Conservation (phyloP, 1,140 invertebrate species). For the Tetranychus urticae region DNA sequence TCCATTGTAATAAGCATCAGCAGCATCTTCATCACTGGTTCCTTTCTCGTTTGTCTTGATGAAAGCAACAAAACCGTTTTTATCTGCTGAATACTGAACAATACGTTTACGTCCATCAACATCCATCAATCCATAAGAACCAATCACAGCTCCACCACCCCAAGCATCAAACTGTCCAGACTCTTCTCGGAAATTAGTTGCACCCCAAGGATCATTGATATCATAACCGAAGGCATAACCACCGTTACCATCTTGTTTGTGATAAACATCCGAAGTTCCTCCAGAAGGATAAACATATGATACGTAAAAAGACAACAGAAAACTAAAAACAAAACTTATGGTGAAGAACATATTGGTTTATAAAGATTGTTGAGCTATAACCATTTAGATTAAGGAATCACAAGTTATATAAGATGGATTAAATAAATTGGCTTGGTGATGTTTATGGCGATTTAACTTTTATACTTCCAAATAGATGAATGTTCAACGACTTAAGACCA, state of each 20-base stretch:
- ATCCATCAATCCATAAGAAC: conserved; percentile 11
- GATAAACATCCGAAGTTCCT: not conserved
- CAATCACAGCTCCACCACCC: not conserved
- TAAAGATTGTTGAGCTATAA: no score
- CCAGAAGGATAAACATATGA: not conserved
- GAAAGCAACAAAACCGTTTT: conserved; percentile 9
- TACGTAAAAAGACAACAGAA: no score
- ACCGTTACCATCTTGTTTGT: not conserved
- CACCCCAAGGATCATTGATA: not conserved
- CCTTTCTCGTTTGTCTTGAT: conserved; percentile 7
- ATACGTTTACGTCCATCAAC: conserved; percentile 9
- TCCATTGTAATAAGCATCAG: not conserved
- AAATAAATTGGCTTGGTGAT: no score
- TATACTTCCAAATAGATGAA: no score
- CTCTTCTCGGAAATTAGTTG: not conserved
- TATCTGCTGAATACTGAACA: conserved; percentile 11
- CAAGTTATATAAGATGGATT: no score
- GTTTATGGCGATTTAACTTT: no score
- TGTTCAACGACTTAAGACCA: no score
- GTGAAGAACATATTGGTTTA: no score
- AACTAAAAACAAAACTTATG: no score
- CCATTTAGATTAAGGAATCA: no score
- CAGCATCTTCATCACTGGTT: not conserved
- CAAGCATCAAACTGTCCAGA: not conserved
- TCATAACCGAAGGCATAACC: not conserved